Conservation (phyloP, 2,888 invertebrate genomes). For the Cosmia pyralina region DNA sequence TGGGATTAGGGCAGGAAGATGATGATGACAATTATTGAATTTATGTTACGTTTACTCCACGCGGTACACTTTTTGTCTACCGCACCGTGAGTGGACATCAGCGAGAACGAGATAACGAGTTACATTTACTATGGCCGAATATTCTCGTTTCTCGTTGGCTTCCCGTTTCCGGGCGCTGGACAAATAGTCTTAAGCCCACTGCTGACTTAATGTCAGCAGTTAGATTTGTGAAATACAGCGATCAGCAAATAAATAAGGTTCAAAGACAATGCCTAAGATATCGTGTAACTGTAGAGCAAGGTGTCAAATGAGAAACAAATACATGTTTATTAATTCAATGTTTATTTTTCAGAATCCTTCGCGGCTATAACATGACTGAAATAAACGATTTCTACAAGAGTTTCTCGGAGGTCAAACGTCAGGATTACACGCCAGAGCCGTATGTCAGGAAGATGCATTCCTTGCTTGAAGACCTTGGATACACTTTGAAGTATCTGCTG, state of each 20-base stretch:
- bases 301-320: neutral
- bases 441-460: slow-evolving; percentile 79
- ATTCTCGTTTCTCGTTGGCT: too few species aligned
- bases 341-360: slow-evolving; percentile 70
- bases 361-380: slow-evolving; percentile 74
- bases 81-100: too few species aligned
- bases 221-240: neutral
- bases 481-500: slow-evolving; percentile 69
- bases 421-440: slow-evolving; percentile 65
- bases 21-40: too few species aligned
- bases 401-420: slow-evolving; percentile 67
- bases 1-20: too few species aligned
- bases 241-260: too few species aligned
- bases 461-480: slow-evolving; percentile 76
- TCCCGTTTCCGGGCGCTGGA: too few species aligned
- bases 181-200: neutral
- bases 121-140: too few species aligned
- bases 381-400: slow-evolving; percentile 78
- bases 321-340: neutral
- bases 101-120: too few species aligned
- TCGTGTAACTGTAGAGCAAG: neutral
- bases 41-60: neutral
- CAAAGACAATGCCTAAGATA: neutral
- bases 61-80: neutral
- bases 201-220: neutral